Evolutionary conservation across 2,113 vertebrate species (phyloP).

Genomic region (Vanacampus margaritifer): DNA sequence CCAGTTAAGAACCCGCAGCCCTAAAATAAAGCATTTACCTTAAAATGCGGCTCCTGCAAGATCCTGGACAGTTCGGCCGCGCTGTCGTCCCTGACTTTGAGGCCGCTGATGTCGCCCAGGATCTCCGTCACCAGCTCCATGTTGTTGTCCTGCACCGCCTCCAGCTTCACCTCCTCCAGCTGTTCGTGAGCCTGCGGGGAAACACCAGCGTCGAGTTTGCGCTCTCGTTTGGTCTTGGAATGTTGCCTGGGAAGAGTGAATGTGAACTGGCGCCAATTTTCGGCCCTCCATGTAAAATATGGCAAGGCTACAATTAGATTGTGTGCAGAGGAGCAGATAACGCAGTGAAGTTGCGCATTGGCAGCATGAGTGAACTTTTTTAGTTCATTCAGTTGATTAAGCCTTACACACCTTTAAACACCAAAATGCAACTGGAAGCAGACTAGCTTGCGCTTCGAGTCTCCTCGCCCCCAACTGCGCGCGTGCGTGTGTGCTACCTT

Average conservation of each 20-base stretch:
- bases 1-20: no score
- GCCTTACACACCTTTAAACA: constrained; percentile 28
- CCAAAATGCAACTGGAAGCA: constrained; percentile 1
- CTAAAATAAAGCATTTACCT: constrained; percentile 69
- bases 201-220: not conserved
- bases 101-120: constrained; percentile 87
- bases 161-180: constrained; percentile 92
- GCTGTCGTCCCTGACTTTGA: constrained; percentile 83
- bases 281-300: not conserved
- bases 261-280: not conserved
- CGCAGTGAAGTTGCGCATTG: not conserved
- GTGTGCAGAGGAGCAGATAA: not conserved
- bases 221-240: not conserved
- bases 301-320: not conserved
- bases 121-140: constrained; percentile 95
- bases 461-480: constrained; percentile 29
- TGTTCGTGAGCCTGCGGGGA: constrained; percentile 84
- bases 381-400: constrained; percentile 14
- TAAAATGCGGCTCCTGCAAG: constrained; percentile 94
- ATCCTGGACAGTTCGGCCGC: constrained; percentile 87
- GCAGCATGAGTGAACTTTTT: not conserved
- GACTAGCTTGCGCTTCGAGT: constrained; percentile 11
- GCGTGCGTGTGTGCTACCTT: constrained; percentile 76
- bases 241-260: not conserved
- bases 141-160: constrained; percentile 97